Percentiles rank a stretch among this genome's conserved stretches.
These are phyloP conservation scores for Lytechinus pictus DNA, from an alignment of 35 echinoderm and acorn worm genomes.

Conservation along the genomic window DNA sequence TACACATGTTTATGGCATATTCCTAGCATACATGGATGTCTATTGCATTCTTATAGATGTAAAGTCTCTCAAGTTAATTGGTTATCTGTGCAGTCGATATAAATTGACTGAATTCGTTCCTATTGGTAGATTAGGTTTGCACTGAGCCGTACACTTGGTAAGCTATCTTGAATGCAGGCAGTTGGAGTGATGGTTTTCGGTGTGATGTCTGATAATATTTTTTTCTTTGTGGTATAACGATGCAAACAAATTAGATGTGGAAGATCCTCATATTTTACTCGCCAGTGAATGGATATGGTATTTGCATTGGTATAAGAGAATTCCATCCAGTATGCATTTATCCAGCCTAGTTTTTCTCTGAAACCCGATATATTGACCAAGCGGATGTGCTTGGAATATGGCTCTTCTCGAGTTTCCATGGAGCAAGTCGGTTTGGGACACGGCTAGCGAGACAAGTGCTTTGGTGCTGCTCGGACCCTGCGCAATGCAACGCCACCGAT, in stretches of 20 bases:
- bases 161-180: background rate
- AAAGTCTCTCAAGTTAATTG: too few relatives aligned
- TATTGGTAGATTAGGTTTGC: background rate
- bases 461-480: background rate
- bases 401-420: slow-evolving; percentile 1
- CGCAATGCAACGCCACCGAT: background rate
- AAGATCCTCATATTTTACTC: background rate
- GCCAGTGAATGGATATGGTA: background rate
- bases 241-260: background rate
- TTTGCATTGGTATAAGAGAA: background rate
- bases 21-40: too few relatives aligned
- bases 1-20: too few relatives aligned
- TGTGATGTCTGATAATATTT: background rate
- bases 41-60: too few relatives aligned
- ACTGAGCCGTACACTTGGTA: background rate
- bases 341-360: slow-evolving; percentile 1
- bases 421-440: background rate
- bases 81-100: too few relatives aligned
- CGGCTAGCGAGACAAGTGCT: background rate
- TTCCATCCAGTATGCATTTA: background rate
- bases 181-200: background rate
- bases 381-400: slow-evolving; percentile 19
- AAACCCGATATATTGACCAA: slow-evolving; percentile 48
- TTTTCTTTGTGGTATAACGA: background rate
- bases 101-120: too few relatives aligned